Base-by-base conservation (phyloP, 2,888 invertebrate genomes). In the Cerceris rybyensis region DNA sequence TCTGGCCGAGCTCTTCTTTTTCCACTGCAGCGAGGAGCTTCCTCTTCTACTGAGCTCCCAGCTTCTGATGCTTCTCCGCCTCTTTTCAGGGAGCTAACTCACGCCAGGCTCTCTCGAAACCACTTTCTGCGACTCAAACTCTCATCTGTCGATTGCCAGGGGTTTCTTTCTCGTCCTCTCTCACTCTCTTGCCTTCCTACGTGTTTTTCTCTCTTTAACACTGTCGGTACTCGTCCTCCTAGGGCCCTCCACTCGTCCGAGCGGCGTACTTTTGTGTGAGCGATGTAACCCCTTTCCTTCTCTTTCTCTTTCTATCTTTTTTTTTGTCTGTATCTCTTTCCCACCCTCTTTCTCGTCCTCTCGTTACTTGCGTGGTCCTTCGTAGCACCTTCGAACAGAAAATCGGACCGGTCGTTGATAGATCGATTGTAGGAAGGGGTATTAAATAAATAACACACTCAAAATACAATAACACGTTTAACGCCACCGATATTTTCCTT, bases 41-140 rank as follows among this genome's bases (percentile, higher is more conserved):
- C 75, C 79, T 68, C 70, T 74, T 75, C 79, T 69, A 64, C 72
- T 63, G 17, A 9, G 28, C 14, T 70, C 17, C 70, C 74, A 77
- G 70, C 81, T 75, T 78, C 72, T 70, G 69, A 71, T 75, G 72
- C 69, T 70, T 59, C 59, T 71, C 78, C 66, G 55, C 70, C 68
- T 39, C 58, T 66, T 58, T 54, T 46, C 68, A n/a, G 46, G 55
- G 60, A 60, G 66, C 60, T 67, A 70, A 72, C 81, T 80, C 78
- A 67, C 72, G 39, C 76, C 79, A 59, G 70, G 64, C 77, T 77
- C 80, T 55, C 79, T 80, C 64, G 75, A 81, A 82, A 82, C 78
- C 85, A 82, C 87, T 87, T 83, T 83, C 76, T 74, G 70, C 81
- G 81, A 82, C 83, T 88, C 86, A 84, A 86, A 85, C 81, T 81